phyloP scores from a whole-genome alignment of 2,797 vertebrate genomes.

The Euthynnus affinis region DNA sequence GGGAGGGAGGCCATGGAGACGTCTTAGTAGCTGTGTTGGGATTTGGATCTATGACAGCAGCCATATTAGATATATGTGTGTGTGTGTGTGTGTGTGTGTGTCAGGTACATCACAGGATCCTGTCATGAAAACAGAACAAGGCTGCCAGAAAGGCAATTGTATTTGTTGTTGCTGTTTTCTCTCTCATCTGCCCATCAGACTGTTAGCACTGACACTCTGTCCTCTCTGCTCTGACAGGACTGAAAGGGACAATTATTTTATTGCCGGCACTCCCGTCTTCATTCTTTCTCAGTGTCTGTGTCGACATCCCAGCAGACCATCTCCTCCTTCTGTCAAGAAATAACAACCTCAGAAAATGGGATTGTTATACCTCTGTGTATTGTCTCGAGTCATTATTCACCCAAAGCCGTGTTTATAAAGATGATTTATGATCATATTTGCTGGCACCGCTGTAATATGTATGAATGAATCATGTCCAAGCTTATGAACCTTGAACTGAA shows the following conservation, averaged over 20 bases:
- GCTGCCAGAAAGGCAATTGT: slow-evolving; percentile 41
- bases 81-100: slow-evolving; percentile 16
- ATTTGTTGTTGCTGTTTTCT: slow-evolving; percentile 21
- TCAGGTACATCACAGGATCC: slow-evolving; percentile 2
- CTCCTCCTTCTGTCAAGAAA: slow-evolving; percentile 33
- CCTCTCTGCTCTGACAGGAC: slow-evolving; percentile 32
- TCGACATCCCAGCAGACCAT: slow-evolving; percentile 46
- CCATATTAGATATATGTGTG: slow-evolving; percentile 26
- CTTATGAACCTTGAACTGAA: background rate
- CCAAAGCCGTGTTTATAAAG: slow-evolving; percentile 14
- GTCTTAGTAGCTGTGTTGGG: slow-evolving; percentile 13
- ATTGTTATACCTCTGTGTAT: slow-evolving; percentile 3
- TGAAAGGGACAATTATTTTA: slow-evolving; percentile 42
- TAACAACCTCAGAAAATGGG: slow-evolving; percentile 35
- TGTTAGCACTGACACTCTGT: background rate
- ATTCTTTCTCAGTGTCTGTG: slow-evolving; percentile 1
- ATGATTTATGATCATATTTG: slow-evolving; percentile 28
- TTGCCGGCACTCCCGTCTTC: background rate
- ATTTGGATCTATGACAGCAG: slow-evolving; percentile 41
- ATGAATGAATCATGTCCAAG: slow-evolving; percentile 1
- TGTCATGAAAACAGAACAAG: slow-evolving; percentile 24
- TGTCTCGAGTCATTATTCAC: slow-evolving; percentile 16
- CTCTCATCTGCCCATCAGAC: slow-evolving; percentile 36
- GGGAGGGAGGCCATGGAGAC: slow-evolving; percentile 13
- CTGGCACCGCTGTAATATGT: background rate